These are phyloP conservation scores for Tetrax tetrax DNA, from an alignment of 2,113 vertebrate genomes.

Conservation along the genomic window DNA sequence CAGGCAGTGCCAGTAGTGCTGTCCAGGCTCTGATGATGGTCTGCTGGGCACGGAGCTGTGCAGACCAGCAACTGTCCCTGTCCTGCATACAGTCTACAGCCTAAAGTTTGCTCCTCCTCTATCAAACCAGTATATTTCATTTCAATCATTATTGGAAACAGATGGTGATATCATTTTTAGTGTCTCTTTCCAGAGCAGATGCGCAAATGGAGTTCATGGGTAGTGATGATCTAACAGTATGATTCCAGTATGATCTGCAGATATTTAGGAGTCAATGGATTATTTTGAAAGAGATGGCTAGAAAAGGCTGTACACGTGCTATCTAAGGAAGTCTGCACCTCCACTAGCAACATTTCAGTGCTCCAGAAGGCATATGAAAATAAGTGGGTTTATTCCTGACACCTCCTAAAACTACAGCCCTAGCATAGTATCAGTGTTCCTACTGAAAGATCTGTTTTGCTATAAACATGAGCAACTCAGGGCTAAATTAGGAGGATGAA, in stretches of 20 bases:
- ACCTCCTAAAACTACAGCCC: background rate
- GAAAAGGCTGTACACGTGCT: background rate
- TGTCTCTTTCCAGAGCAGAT: slow-evolving; percentile 28
- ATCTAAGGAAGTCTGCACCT: background rate
- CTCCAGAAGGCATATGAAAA: slow-evolving; percentile 1
- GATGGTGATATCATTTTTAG: slow-evolving; percentile 4
- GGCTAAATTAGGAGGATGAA: slow-evolving; percentile 45
- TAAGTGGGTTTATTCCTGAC: slow-evolving; percentile 13
- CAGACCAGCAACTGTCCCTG: background rate
- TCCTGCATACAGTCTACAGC: background rate
- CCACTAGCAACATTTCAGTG: background rate
- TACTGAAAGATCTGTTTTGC: background rate
- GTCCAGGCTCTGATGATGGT: background rate
- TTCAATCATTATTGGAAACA: background rate
- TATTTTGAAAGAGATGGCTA: background rate
- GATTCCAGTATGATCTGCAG: slow-evolving; percentile 29
- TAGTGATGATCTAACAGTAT: background rate
- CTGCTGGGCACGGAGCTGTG: background rate
- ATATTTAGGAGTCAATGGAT: slow-evolving; percentile 1
- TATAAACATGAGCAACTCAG: slow-evolving; percentile 9
- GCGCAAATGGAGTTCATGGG: background rate
- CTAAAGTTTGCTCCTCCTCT: background rate
- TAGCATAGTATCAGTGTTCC: background rate
- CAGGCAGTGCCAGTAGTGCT: background rate
- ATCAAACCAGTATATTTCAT: background rate